Base-by-base conservation (phyloP, 1,140 invertebrate species). In the Drosophila takahashii region DNA sequence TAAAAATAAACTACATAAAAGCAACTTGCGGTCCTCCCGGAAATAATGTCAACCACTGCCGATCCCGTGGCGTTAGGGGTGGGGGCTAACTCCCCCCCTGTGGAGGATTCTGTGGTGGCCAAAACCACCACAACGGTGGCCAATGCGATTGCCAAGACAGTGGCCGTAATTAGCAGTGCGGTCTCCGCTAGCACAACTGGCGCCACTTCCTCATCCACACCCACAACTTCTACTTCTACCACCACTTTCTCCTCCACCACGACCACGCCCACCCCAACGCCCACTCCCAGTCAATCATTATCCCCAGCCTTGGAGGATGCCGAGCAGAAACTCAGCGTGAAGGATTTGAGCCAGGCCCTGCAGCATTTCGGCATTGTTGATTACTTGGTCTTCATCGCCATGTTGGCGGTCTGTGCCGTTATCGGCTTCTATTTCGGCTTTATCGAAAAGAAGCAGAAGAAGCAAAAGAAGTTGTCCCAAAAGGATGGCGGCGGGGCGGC, bases 391-490 rank as follows among this genome's bases (percentile, higher is more conserved):
- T 96, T 96, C 90, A 93, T 94, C 44, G 91, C 93, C n/a, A 96
- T 96, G 96, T 91, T 96, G 57, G 92, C 93, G 13, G 93, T 94
- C 45, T 95, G 94, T 93, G 95, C 95, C n/a, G 92, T 94, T 61
- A 94, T 96, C 56, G 95, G 95, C 75, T 93, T 95, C 62, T 96
- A 96, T 91, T 96, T 95, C 90, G 95, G 95, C 39, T 95, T 96
- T 77, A 94, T 95, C 77, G 95, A 95, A 58, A 94, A 94, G 66
- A 93, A 94, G 71, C 71, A 89, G 37, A 86, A 86, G 41, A 48
- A 59, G 4, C 59, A 73, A 45, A 80, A 66, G 52, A 80, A 66
- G 61, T 45, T 86, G 61, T 18, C 42, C 34, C 50, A 45, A 37
- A 86, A 84, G 52, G 81, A 90, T 41, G 71, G 44, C 4, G 64